These are phyloP conservation scores for Aproaerema taeniolella DNA, from an alignment of 2,888 invertebrate species.

Conservation along the genomic window DNA sequence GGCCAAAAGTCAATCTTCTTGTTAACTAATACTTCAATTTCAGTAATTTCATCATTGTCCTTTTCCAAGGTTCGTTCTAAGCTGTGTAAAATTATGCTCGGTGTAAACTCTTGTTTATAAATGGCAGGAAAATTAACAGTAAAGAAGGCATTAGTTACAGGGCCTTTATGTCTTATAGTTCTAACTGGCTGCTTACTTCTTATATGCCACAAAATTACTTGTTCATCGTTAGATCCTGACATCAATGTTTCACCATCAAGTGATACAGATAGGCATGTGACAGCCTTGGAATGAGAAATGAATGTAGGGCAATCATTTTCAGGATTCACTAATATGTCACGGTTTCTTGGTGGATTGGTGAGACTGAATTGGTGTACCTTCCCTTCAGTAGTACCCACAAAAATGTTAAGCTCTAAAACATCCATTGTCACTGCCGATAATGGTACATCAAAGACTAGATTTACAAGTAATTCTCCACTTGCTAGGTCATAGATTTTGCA, in stretches of 20 bases:
- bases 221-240: conserved; percentile 86
- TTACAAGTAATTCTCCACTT: conserved; percentile 82
- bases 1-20: conserved; percentile 64
- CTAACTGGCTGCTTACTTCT: conserved; percentile 84
- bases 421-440: conserved; percentile 84
- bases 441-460: conserved; percentile 83
- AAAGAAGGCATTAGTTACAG: conserved; percentile 84
- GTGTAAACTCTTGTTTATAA: conserved; percentile 76
- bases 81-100: conserved; percentile 75
- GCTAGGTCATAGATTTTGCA: conserved; percentile 88
- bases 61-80: conserved; percentile 81
- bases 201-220: conserved; percentile 89
- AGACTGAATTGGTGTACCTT: conserved; percentile 82
- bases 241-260: conserved; percentile 83
- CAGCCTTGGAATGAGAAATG: conserved; percentile 81
- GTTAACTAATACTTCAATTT: conserved; percentile 56
- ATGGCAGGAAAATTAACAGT: conserved; percentile 78
- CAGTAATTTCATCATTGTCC: conserved; percentile 60
- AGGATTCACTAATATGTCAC: conserved; percentile 80
- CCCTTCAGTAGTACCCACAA: conserved; percentile 85
- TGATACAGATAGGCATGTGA: conserved; percentile 85
- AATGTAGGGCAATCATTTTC: conserved; percentile 73
- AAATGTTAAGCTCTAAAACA: conserved; percentile 82
- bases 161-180: conserved; percentile 84
- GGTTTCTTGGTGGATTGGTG: conserved; percentile 80